Evolutionary conservation across 2,888 invertebrate genomes (phyloP).

Genomic region (Xanthorhoe designata): DNA sequence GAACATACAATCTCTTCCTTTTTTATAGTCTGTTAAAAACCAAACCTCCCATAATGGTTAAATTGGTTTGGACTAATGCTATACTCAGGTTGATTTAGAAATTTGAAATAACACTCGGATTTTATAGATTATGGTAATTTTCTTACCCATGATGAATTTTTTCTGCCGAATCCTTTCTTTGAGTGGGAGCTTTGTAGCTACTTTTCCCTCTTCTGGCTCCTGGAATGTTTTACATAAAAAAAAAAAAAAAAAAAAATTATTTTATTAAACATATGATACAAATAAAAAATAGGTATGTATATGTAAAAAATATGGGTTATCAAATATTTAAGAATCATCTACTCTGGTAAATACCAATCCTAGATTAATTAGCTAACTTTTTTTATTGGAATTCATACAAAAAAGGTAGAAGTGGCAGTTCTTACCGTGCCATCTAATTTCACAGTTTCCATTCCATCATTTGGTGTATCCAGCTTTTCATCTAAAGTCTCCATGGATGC

Average conservation of each 20-base stretch:
- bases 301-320: too few species aligned
- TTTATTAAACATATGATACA: too few species aligned
- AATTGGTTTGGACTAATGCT: too few species aligned
- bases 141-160: constrained; percentile 87
- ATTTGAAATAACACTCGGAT: too few species aligned
- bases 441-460: constrained; percentile 91
- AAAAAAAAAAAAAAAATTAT: not conserved
- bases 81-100: too few species aligned
- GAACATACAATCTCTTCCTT: too few species aligned
- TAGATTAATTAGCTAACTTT: too few species aligned
- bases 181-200: constrained; percentile 80
- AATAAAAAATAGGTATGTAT: too few species aligned
- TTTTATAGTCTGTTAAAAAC: too few species aligned
- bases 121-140: not conserved
- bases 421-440: constrained; percentile 86
- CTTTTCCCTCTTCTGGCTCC: constrained; percentile 85
- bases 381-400: not conserved
- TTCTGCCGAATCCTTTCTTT: constrained; percentile 87
- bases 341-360: too few species aligned
- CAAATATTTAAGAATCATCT: too few species aligned
- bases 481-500: constrained; percentile 94
- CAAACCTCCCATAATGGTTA: too few species aligned
- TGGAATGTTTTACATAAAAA: constrained; percentile 49
- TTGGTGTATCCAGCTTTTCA: constrained; percentile 89
- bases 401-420: not conserved